phyloP scores from a whole-genome alignment of 2,113 vertebrate species.

The Hirundichthys speculiger region DNA sequence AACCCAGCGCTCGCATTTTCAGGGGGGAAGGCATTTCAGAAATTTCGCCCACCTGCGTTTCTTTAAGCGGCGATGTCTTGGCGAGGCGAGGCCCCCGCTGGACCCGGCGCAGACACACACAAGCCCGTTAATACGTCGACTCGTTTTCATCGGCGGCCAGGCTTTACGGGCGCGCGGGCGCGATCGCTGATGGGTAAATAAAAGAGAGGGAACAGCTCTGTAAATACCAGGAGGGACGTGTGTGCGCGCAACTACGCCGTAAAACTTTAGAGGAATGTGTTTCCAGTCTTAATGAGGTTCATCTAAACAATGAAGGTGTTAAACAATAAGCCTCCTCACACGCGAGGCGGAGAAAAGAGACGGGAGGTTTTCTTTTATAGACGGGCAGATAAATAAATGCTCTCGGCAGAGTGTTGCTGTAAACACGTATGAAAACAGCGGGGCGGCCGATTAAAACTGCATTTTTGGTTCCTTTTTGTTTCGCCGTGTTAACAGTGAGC shows the following conservation, averaged over 20 bases:
- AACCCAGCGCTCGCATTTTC: conserved; percentile 23
- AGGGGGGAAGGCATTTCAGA: conserved; percentile 42
- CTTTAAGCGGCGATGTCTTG: conserved; percentile 30
- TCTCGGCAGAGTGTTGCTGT: not conserved
- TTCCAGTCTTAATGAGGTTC: conserved; percentile 63
- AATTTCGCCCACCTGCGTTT: conserved; percentile 59
- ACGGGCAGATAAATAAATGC: not conserved
- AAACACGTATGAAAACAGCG: not conserved
- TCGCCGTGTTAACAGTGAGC: no score
- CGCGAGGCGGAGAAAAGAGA: conserved; percentile 25
- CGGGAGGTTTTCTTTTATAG: not conserved
- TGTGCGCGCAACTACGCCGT: conserved; percentile 32
- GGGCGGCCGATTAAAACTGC: not conserved
- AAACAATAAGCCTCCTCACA: conserved; percentile 53
- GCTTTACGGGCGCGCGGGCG: conserved; percentile 68
- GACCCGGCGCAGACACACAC: conserved; percentile 10
- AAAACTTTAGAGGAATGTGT: conserved; percentile 57
- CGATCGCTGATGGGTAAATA: conserved; percentile 42
- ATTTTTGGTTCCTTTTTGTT: no score
- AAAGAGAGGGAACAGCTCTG: conserved; percentile 19
- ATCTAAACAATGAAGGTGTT: conserved; percentile 48
- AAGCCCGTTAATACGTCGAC: conserved; percentile 2
- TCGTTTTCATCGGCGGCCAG: conserved; percentile 32
- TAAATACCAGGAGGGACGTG: conserved; percentile 44
- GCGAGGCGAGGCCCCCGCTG: conserved; percentile 18